Conservation (phyloP, 2,797 vertebrate genomes). For the Enteromius radiatus region DNA sequence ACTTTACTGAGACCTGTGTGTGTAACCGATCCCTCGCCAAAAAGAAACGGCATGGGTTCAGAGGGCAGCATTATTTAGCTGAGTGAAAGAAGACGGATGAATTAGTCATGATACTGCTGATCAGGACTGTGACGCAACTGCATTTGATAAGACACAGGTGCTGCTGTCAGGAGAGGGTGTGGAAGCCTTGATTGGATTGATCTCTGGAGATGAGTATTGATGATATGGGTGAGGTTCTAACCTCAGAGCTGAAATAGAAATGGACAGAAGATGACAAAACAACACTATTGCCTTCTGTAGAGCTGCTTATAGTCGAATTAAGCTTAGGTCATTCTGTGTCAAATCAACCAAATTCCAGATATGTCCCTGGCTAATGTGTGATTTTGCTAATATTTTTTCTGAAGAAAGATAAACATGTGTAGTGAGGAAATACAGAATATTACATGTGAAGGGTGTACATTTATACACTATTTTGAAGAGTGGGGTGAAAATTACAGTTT, state of each 20-base stretch:
- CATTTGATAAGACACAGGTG: slow-evolving; percentile 40
- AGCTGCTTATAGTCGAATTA: background rate
- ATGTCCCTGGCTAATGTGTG: background rate
- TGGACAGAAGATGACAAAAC: background rate
- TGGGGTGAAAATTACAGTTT: background rate
- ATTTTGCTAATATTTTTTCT: background rate
- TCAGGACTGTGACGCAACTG: slow-evolving; percentile 32
- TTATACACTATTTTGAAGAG: background rate
- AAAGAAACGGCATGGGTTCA: slow-evolving; percentile 43
- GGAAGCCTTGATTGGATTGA: slow-evolving; percentile 22
- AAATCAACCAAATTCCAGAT: background rate
- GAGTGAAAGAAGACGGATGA: slow-evolving; percentile 50
- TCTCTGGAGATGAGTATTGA: slow-evolving; percentile 11
- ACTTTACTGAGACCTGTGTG: slow-evolving; percentile 35
- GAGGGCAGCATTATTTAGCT: slow-evolving; percentile 52
- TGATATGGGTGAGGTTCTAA: background rate
- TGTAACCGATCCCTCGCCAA: slow-evolving; percentile 48
- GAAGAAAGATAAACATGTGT: background rate
- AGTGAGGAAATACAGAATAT: background rate
- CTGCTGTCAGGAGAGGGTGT: slow-evolving; percentile 28
- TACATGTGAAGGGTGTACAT: background rate
- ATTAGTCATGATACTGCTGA: slow-evolving; percentile 54
- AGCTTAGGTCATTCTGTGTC: no score
- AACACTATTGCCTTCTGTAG: background rate
- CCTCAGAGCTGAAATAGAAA: background rate